Percentiles rank a stretch among this genome's conserved stretches.
Evolutionary conservation across 1,140 invertebrate genomes (phyloP).

Genomic region (Drosophila ogumai): DNA sequence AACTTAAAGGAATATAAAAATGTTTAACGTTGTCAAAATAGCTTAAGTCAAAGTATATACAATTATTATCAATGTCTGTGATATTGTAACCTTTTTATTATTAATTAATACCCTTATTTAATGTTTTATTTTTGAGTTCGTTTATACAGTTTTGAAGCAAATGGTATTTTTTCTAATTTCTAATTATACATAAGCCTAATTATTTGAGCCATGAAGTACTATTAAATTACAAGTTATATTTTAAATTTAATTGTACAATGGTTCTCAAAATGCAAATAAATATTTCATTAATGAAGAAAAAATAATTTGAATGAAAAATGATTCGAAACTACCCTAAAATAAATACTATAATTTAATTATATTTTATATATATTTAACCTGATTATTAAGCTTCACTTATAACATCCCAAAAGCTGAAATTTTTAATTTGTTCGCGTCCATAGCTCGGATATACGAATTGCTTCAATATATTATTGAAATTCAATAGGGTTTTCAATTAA

Average conservation of each 20-base stretch:
- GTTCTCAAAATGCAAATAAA: too few relatives aligned
- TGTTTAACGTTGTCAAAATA: not conserved
- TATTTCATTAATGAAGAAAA: not conserved
- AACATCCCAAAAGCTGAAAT: not conserved
- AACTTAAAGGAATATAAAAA: not conserved
- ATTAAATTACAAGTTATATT: too few relatives aligned
- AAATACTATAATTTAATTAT: not conserved
- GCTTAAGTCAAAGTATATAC: not conserved
- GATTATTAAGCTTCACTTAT: not conserved
- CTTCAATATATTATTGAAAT: not conserved
- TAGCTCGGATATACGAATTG: not conserved
- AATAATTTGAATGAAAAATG: not conserved
- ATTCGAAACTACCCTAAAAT: not conserved
- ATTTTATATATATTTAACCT: not conserved
- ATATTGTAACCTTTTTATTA: too few relatives aligned
- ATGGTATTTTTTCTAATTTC: too few relatives aligned
- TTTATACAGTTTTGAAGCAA: too few relatives aligned
- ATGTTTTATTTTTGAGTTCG: too few relatives aligned
- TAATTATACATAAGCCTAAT: too few relatives aligned
- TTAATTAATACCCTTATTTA: too few relatives aligned
- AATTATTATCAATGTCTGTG: not conserved
- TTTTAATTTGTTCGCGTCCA: not conserved
- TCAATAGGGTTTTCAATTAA: slow-evolving; percentile 12
- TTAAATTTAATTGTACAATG: too few relatives aligned
- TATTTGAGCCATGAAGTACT: too few relatives aligned